Conservation (phyloP, 2,797 vertebrate species). For the Syngnathus acus region DNA sequence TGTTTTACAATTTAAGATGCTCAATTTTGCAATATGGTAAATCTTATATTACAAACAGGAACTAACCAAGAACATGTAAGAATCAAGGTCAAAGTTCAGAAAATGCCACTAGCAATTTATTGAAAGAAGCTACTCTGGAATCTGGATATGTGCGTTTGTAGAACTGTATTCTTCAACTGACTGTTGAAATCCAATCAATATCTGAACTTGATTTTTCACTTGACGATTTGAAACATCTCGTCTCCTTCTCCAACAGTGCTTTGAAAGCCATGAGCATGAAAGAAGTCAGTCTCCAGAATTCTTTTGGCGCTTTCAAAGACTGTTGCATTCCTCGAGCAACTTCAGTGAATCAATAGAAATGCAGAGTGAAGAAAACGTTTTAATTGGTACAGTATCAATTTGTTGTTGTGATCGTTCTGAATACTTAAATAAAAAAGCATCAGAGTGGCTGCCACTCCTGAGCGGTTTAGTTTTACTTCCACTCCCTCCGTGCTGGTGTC, state of each 20-base stretch:
- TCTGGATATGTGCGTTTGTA: not conserved
- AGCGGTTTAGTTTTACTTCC: too few relatives aligned
- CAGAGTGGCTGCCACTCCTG: too few relatives aligned
- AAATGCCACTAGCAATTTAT: not conserved
- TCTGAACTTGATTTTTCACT: conserved; percentile 1
- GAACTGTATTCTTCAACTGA: conserved; percentile 2
- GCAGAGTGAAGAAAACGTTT: not conserved
- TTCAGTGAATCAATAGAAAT: not conserved
- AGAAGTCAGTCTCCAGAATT: not conserved
- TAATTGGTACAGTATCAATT: not conserved
- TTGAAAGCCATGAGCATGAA: not conserved
- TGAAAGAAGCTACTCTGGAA: not conserved
- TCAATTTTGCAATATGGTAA: not conserved
- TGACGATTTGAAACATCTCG: not conserved
- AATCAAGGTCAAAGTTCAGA: not conserved
- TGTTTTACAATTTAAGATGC: not conserved
- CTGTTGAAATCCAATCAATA: conserved; percentile 1
- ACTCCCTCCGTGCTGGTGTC: too few relatives aligned
- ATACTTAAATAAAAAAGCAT: too few relatives aligned
- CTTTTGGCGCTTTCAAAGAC: too few relatives aligned
- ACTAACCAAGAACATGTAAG: not conserved
- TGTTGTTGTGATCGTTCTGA: too few relatives aligned
- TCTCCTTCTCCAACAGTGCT: not conserved
- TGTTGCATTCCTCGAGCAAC: not conserved
- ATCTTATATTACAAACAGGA: not conserved